A percentile compares a stretch with the other conserved stretches of the same genome.
Evolutionary conservation across 2,113 vertebrate genomes (phyloP).

Genomic region (Sciurus niger): DNA sequence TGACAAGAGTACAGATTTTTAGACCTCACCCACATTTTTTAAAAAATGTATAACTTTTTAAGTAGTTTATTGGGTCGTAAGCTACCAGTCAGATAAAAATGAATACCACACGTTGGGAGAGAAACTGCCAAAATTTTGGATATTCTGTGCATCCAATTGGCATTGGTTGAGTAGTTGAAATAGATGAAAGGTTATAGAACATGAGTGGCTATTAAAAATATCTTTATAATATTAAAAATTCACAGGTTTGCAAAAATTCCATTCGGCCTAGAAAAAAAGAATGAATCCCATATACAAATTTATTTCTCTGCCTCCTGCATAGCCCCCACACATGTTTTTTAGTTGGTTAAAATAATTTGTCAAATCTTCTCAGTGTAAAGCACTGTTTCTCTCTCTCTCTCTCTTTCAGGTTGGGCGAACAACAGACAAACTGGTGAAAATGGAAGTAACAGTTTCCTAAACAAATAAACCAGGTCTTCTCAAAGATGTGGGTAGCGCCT

Average conservation of each 20-base stretch:
- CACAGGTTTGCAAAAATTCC: neutral
- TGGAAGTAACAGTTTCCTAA: neutral
- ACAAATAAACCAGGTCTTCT: neutral
- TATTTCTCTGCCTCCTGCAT: neutral
- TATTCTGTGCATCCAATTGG: neutral
- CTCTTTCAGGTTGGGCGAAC: neutral
- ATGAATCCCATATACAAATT: neutral
- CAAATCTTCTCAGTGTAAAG: constrained; percentile 5
- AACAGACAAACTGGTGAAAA: neutral
- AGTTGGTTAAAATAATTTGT: neutral
- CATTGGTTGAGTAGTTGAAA: neutral
- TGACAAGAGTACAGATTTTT: neutral
- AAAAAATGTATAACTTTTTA: constrained; percentile 57
- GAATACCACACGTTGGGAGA: neutral
- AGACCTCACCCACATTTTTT: neutral
- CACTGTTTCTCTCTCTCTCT: neutral
- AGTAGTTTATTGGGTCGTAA: neutral
- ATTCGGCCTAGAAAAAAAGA: constrained; percentile 32
- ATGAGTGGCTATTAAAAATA: neutral
- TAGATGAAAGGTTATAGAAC: neutral
- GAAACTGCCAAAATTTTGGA: neutral
- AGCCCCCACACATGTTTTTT: neutral
- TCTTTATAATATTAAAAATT: constrained; percentile 4
- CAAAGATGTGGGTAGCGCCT: neutral
- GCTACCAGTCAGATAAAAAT: neutral